phyloP scores from a whole-genome alignment of 2,888 invertebrate genomes.

The Apamea monoglypha region DNA sequence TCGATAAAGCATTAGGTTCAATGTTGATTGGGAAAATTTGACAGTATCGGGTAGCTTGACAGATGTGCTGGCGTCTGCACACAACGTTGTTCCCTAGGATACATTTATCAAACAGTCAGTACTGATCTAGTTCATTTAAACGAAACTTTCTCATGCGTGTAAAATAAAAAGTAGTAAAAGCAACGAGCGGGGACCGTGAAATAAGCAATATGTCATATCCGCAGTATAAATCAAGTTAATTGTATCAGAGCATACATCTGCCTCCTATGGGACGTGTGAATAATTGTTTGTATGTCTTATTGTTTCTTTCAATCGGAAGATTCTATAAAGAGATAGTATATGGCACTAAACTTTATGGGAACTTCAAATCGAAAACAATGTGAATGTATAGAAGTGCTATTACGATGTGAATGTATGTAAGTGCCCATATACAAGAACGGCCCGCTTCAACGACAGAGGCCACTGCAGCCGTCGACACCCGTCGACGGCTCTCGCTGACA shows the following conservation, averaged over 20 bases:
- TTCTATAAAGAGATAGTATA: slow-evolving; percentile 2
- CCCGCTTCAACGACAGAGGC: too few species aligned
- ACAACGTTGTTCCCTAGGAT: not conserved
- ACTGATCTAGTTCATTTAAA: slow-evolving; percentile 38
- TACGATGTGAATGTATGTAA: too few species aligned
- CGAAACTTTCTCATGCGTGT: slow-evolving; percentile 62
- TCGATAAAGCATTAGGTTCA: too few species aligned
- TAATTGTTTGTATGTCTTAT: slow-evolving; percentile 67
- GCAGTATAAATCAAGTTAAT: slow-evolving; percentile 78
- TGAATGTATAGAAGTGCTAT: not conserved
- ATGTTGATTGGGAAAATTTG: too few species aligned
- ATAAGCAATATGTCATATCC: slow-evolving; percentile 71
- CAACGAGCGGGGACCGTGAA: slow-evolving; percentile 74
- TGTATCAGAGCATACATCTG: slow-evolving; percentile 73
- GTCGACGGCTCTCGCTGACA: too few species aligned
- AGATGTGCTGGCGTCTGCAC: too few species aligned
- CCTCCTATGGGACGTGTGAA: slow-evolving; percentile 70
- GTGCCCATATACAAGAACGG: too few species aligned
- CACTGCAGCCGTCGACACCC: too few species aligned
- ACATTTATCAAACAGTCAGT: not conserved
- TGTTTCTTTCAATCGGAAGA: slow-evolving; percentile 51
- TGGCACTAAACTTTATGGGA: slow-evolving; percentile 27
- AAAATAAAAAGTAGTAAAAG: slow-evolving; percentile 54
- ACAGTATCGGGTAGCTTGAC: too few species aligned
- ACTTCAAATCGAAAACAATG: not conserved